phyloP scores from a whole-genome alignment of 2,113 vertebrate genomes.

The Syngnathus scovelli region DNA sequence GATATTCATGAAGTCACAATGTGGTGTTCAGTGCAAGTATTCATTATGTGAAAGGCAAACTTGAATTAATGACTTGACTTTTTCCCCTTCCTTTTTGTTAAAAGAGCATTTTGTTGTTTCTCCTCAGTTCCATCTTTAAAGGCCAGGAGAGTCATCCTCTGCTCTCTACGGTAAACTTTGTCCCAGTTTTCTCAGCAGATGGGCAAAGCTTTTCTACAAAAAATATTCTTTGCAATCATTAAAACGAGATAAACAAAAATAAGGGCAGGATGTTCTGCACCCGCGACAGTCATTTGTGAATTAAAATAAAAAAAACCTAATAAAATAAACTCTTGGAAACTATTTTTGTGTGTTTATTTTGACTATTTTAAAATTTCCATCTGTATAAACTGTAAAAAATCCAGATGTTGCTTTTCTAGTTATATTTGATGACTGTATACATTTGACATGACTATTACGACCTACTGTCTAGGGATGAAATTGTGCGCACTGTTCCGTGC shows the following conservation, averaged over 20 bases:
- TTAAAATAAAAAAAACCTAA: background rate
- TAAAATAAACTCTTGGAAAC: background rate
- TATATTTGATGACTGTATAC: no score
- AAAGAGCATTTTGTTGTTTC: constrained; percentile 56
- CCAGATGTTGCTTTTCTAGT: background rate
- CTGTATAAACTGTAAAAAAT: background rate
- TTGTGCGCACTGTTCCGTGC: background rate
- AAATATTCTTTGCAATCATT: constrained; percentile 56
- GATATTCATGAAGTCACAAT: constrained; percentile 1
- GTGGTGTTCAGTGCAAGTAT: constrained; percentile 10
- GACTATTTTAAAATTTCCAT: background rate
- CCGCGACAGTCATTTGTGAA: background rate
- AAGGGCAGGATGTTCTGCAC: constrained; percentile 23
- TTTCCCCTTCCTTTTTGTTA: constrained; percentile 4
- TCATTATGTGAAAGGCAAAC: constrained; percentile 36
- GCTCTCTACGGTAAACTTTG: constrained; percentile 71
- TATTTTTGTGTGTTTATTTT: background rate
- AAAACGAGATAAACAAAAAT: constrained; percentile 57
- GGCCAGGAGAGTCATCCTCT: constrained; percentile 61
- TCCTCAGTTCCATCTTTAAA: constrained; percentile 53
- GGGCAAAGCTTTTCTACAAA: constrained; percentile 62
- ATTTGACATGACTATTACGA: no score
- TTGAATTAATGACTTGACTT: constrained; percentile 46
- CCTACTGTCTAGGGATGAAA: background rate
- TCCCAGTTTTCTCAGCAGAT: constrained; percentile 71